Conservation (phyloP, 2,888 invertebrate genomes). For the Lycophotia porphyrea region DNA sequence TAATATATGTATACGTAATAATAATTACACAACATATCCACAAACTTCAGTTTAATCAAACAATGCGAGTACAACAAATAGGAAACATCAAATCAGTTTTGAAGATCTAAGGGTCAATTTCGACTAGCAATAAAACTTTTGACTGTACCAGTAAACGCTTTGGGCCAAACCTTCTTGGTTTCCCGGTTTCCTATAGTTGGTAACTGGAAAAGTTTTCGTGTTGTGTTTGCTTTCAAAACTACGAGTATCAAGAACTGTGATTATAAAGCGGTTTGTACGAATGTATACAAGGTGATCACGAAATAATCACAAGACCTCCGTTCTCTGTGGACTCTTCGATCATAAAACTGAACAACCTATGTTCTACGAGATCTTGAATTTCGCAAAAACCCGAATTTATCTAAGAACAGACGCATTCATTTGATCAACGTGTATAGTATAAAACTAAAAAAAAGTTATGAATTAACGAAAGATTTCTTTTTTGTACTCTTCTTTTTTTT, state of each 20-base stretch:
- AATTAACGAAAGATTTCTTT: no score
- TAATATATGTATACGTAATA: no score
- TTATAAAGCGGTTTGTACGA: neutral
- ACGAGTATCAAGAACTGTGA: neutral
- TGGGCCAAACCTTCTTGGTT: neutral
- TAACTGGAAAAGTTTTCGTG: slow-evolving; percentile 34
- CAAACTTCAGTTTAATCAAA: slow-evolving; percentile 1
- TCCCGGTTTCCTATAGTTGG: neutral
- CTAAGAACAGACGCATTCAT: no score
- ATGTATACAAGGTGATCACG: no score
- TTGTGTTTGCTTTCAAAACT: slow-evolving; percentile 16
- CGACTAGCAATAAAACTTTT: slow-evolving; percentile 31
- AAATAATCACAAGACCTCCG: no score
- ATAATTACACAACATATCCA: neutral
- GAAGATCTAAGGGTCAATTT: slow-evolving; percentile 26
- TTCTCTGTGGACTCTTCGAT: no score
- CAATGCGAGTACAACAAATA: neutral
- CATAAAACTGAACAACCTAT: no score
- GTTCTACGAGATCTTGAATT: no score
- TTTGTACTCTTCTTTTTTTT: no score
- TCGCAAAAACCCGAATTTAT: no score
- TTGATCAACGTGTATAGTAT: no score
- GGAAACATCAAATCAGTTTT: slow-evolving; percentile 24
- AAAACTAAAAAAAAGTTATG: no score
- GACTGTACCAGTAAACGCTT: slow-evolving; percentile 15